phyloP scores from a whole-genome alignment of 1,140 invertebrate species.

The Heliconius nattereri region DNA sequence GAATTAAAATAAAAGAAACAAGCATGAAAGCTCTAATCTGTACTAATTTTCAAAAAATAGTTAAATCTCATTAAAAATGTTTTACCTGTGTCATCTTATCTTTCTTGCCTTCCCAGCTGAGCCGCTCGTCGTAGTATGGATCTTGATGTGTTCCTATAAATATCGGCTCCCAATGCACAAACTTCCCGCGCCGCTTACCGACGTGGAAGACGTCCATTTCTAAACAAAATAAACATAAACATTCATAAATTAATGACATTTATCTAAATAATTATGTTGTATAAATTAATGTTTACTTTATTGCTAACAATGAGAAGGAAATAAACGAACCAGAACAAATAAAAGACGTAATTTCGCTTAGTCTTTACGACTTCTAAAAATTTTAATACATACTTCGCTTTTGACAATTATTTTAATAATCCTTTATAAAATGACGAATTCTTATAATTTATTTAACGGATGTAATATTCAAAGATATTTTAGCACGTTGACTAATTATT shows the following conservation, averaged over 20 bases:
- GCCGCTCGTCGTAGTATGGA: slow-evolving; percentile 92
- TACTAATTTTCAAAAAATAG: too few species aligned
- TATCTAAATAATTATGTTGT: neutral
- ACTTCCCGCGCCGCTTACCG: slow-evolving; percentile 89
- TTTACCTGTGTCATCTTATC: slow-evolving; percentile 96
- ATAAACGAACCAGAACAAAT: neutral
- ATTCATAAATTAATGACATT: neutral
- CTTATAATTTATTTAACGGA: too few species aligned
- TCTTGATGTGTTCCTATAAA: slow-evolving; percentile 93
- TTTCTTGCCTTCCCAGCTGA: slow-evolving; percentile 94
- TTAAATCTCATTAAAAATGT: too few species aligned
- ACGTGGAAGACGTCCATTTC: slow-evolving; percentile 91
- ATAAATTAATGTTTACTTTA: neutral
- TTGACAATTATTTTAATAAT: neutral
- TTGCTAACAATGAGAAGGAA: neutral
- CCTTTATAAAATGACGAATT: neutral
- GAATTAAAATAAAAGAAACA: too few species aligned
- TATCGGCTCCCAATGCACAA: slow-evolving; percentile 94
- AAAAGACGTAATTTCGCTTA: neutral
- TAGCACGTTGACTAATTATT: neutral
- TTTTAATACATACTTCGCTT: neutral
- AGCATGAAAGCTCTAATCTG: too few species aligned
- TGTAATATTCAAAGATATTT: neutral
- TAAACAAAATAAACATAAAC: slow-evolving; percentile 41
- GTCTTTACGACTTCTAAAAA: neutral